A percentile compares a stretch with the other conserved stretches of the same genome.
Conservation (phyloP, 2,888 invertebrate species). For the Drosophila lutescens region DNA sequence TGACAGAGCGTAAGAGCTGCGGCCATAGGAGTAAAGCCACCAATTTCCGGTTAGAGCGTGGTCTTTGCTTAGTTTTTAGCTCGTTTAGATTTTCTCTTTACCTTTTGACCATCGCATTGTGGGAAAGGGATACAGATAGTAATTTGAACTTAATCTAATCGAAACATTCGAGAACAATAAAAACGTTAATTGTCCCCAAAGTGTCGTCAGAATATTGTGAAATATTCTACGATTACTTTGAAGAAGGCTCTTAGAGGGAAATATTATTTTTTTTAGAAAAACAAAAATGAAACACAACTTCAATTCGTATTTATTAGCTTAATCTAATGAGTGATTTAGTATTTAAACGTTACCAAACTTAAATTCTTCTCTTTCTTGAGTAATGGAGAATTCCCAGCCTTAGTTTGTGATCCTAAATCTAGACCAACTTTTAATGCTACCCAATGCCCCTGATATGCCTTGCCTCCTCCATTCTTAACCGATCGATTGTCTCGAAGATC, state of each 20-base stretch:
- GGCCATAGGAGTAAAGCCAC: slow-evolving; percentile 54
- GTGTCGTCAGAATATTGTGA: too few species aligned
- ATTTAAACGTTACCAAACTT: not conserved
- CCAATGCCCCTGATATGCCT: not conserved
- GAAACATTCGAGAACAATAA: not conserved
- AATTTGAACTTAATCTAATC: not conserved
- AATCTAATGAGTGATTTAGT: slow-evolving; percentile 10
- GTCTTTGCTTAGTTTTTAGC: slow-evolving; percentile 29
- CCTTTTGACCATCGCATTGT: not conserved
- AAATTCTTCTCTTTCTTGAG: not conserved
- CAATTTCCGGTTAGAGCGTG: slow-evolving; percentile 69
- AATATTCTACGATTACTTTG: too few species aligned
- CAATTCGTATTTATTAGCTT: not conserved
- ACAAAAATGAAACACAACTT: not conserved
- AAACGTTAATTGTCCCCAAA: not conserved
- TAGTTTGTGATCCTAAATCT: not conserved
- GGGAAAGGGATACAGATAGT: slow-evolving; percentile 6
- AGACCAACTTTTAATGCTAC: slow-evolving; percentile 9
- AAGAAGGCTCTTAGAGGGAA: too few species aligned
- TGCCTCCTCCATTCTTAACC: slow-evolving; percentile 1
- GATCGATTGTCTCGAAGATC: slow-evolving; percentile 6
- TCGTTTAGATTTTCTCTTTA: slow-evolving; percentile 7
- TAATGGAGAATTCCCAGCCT: not conserved
- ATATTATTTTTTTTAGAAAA: not conserved
- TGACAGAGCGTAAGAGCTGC: slow-evolving; percentile 46